Percentiles rank a stretch among this genome's conserved stretches.
Conservation (phyloP, 2,888 invertebrate genomes). For the Sinodicranocentrus sp. region DNA sequence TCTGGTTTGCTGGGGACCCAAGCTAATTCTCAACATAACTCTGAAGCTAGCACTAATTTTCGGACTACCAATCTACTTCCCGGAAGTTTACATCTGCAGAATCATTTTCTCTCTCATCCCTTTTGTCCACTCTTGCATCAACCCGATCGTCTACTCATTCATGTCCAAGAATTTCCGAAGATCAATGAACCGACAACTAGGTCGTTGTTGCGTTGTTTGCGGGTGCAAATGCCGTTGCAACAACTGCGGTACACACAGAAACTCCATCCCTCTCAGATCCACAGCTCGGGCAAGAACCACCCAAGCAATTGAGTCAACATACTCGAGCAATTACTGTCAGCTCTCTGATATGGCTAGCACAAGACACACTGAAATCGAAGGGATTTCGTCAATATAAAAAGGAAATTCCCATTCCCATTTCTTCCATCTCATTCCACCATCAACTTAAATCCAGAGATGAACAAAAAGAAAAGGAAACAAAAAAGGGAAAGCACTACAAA, state of each 20-base stretch:
- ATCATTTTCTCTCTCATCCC: constrained; percentile 78
- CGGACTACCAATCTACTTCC: constrained; percentile 76
- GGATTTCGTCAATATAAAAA: constrained; percentile 73
- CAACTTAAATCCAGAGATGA: no score
- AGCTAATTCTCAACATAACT: constrained; percentile 79
- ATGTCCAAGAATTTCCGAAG: constrained; percentile 78
- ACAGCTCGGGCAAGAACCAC: constrained; percentile 68
- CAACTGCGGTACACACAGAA: constrained; percentile 60
- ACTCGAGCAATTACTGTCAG: constrained; percentile 73
- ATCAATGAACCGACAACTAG: constrained; percentile 77
- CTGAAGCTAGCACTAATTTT: constrained; percentile 77
- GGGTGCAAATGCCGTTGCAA: constrained; percentile 72
- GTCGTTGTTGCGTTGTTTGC: constrained; percentile 70
- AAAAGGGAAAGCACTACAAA: neutral
- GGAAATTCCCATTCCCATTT: no score
- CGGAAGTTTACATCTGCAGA: constrained; percentile 77
- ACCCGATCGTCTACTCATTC: constrained; percentile 77
- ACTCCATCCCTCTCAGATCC: constrained; percentile 72
- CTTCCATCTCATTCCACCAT: no score
- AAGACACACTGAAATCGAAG: constrained; percentile 74
- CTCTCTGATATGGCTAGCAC: constrained; percentile 70
- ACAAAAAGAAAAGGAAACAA: neutral
- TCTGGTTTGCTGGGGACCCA: constrained; percentile 80
- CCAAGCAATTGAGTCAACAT: constrained; percentile 72
- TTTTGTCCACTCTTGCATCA: constrained; percentile 78